Base-by-base conservation (phyloP, 2,113 vertebrate genomes). In the Cyanoramphus novaezelandiae region DNA sequence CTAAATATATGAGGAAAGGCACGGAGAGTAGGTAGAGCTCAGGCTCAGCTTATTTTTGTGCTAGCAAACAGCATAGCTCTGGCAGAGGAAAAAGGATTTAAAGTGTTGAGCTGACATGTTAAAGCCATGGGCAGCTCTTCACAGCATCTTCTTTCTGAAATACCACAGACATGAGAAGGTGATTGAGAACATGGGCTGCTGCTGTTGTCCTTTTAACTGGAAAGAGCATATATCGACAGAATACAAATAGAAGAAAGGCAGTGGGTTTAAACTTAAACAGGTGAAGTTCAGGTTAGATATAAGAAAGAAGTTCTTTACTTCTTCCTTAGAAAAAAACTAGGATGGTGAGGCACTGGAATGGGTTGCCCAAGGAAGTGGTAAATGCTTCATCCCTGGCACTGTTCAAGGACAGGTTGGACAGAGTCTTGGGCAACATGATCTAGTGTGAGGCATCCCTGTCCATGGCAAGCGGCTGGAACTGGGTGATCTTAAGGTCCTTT, bases 11-110 rank as follows among this genome's bases (percentile, higher is more conserved):
- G 59, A 92, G 95, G 88, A 91, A 94, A 93, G 64, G 81, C 47
- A 96, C 65, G 18, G 84, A 87, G 83, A 95, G 93, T 89, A 75
- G 93, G 93, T 43, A 95, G 75, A 85, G 28, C 92, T 92, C 44
- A 90, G 64, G 43, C 65, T 88, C 76, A 69, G 52, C 86, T 88
- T 96, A 89, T 93, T 95, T 96, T 94, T 94, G 25, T 81, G 23
- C 77, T 84, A 83, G 72, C 65, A 84, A 94, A 76, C n/a, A 92
- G 74, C 33, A 64, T 29, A 82, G 47, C 15, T 86, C 39, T 93
- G 80, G 59, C 20, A 93, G 37, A 76, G 47, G 41, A 31, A 63
- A 55, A 90, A 68, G 37, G 39, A 33, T 86, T 83, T 94, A 4
- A 92, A 88, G 28, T 49, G 64, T 88, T 72, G 60, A 68, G 62